Evolutionary conservation across 2,888 invertebrate genomes (phyloP).

Genomic region (Unio delphinus): DNA sequence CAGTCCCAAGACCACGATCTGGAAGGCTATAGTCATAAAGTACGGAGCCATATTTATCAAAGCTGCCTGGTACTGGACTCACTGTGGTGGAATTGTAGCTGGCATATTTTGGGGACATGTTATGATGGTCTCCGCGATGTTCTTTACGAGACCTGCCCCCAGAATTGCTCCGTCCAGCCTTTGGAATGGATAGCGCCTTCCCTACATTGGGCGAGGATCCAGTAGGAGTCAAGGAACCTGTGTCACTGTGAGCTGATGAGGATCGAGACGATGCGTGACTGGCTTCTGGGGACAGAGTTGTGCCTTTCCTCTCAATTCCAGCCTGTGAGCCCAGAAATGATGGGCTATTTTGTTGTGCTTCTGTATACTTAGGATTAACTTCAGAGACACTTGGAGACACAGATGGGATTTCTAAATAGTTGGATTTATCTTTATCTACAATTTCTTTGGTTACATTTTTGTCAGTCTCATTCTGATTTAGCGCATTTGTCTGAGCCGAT

Average conservation of each 20-base stretch:
- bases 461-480: conserved; percentile 2
- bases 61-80: conserved; percentile 6
- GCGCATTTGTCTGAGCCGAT: conserved; percentile 33
- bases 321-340: too few species aligned
- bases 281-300: background rate
- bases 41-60: conserved; percentile 42
- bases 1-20: conserved; percentile 54
- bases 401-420: too few species aligned
- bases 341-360: too few species aligned
- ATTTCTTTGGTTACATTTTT: too few species aligned
- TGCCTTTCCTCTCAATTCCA: conserved; percentile 1
- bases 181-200: too few species aligned
- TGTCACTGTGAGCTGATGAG: conserved; percentile 1
- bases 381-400: too few species aligned
- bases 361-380: too few species aligned
- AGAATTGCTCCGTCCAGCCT: too few species aligned
- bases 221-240: conserved; percentile 2
- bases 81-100: conserved; percentile 4
- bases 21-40: conserved; percentile 62
- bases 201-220: conserved; percentile 2
- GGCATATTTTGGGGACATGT: conserved; percentile 2
- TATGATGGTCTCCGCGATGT: background rate
- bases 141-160: background rate
- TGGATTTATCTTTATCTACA: too few species aligned
- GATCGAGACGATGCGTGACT: conserved; percentile 1